phyloP scores from a whole-genome alignment of 2,888 invertebrate species.

The Orthosia incerta region DNA sequence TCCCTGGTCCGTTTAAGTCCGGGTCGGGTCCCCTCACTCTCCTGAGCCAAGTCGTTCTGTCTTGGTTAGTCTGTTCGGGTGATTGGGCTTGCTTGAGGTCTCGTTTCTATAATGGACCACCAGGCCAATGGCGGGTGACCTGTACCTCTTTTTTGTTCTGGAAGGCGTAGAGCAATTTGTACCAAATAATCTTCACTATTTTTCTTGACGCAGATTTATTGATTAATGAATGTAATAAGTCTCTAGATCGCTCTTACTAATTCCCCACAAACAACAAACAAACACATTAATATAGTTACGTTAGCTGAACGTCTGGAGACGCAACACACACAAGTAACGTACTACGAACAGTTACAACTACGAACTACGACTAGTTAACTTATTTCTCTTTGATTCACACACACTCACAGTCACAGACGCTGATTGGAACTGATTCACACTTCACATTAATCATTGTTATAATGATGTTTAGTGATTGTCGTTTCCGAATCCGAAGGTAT shows the following conservation, averaged over 20 bases:
- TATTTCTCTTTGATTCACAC: slow-evolving; percentile 48
- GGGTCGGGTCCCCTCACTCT: no score
- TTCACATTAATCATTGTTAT: slow-evolving; percentile 33
- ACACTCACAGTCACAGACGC: slow-evolving; percentile 11
- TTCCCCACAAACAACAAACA: slow-evolving; percentile 38
- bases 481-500: background rate
- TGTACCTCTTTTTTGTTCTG: no score
- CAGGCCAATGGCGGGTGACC: no score
- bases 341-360: slow-evolving; percentile 4
- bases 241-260: slow-evolving; percentile 30
- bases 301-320: slow-evolving; percentile 44
- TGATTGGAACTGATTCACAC: slow-evolving; percentile 43
- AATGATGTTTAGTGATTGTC: slow-evolving; percentile 13
- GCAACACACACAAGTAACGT: slow-evolving; percentile 21
- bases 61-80: no score
- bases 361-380: slow-evolving; percentile 17
- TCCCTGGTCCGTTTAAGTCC: no score
- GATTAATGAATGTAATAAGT: no score
- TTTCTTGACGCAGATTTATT: no score
- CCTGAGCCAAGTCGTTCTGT: no score
- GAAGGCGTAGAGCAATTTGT: no score
- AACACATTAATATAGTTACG: slow-evolving; percentile 57
- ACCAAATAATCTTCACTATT: no score
- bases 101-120: no score
- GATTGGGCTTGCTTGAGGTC: no score